Conservation (phyloP, 2,888 invertebrate species). For the Aphelenchoides bicaudatus region DNA sequence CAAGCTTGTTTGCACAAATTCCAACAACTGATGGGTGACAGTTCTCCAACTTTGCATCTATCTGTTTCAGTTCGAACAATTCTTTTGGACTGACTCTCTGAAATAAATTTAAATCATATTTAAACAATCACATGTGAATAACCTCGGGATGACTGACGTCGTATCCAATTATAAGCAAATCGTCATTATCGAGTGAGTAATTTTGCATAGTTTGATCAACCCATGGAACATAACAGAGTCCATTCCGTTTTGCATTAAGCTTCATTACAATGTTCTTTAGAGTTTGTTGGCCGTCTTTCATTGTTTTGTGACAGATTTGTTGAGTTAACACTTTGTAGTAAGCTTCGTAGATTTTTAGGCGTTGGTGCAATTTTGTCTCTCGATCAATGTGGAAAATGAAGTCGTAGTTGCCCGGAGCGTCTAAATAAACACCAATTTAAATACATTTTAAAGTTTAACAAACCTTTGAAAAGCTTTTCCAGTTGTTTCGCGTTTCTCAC, state of each 20-base stretch:
- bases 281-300: not conserved
- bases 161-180: constrained; percentile 33
- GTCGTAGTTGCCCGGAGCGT: too few species aligned
- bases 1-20: constrained; percentile 24
- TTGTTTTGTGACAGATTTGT: constrained; percentile 1
- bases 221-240: constrained; percentile 26
- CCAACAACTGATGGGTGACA: constrained; percentile 37
- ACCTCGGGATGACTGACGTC: constrained; percentile 37
- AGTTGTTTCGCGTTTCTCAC: too few species aligned
- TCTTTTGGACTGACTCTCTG: constrained; percentile 22
- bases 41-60: not conserved
- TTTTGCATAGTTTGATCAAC: constrained; percentile 21
- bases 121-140: too few species aligned
- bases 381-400: constrained; percentile 24
- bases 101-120: too few species aligned
- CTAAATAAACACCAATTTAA: too few species aligned
- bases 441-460: too few species aligned
- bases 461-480: too few species aligned
- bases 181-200: not conserved
- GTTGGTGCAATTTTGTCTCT: constrained; percentile 22
- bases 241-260: constrained; percentile 26
- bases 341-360: constrained; percentile 28
- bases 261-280: constrained; percentile 32
- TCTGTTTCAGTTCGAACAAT: not conserved
- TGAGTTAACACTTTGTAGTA: constrained; percentile 24